These are phyloP conservation scores for Ciona savignyi DNA, from an alignment of 23 tunicate species.

Conservation along the genomic window DNA sequence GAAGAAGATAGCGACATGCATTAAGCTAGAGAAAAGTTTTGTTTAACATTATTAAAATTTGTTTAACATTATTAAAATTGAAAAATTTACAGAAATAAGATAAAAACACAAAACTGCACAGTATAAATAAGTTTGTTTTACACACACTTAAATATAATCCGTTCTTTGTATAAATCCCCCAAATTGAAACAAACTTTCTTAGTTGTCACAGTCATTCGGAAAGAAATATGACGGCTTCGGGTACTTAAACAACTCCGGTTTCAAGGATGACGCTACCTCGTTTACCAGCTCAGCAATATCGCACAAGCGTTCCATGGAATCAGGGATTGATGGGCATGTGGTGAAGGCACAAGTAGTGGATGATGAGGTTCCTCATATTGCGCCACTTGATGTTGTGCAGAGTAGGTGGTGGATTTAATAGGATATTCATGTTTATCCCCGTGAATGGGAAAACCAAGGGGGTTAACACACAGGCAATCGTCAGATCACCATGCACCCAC, in stretches of 20 bases:
- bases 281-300: conserved; percentile 11
- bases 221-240: conserved; percentile 22
- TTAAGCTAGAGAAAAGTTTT: no score
- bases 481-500: no score
- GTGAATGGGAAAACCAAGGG: no score
- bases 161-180: not conserved
- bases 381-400: conserved; percentile 25
- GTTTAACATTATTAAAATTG: no score
- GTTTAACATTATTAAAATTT: no score
- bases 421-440: no score
- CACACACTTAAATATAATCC: not conserved
- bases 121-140: not conserved
- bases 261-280: conserved; percentile 6
- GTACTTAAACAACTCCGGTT: conserved; percentile 9
- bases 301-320: conserved; percentile 3
- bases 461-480: no score
- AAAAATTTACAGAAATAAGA: no score
- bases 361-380: conserved; percentile 41
- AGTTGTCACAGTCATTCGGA: conserved; percentile 20
- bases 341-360: conserved; percentile 9
- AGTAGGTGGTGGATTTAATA: conserved; percentile 5
- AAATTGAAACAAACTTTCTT: not conserved
- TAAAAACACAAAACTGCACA: no score
- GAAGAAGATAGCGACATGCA: no score
- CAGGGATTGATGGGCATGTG: conserved; percentile 9